A percentile compares a stretch with the other conserved stretches of the same genome.
Evolutionary conservation across 1,140 invertebrate species (phyloP).

Genomic region (Drosophila virilis): DNA sequence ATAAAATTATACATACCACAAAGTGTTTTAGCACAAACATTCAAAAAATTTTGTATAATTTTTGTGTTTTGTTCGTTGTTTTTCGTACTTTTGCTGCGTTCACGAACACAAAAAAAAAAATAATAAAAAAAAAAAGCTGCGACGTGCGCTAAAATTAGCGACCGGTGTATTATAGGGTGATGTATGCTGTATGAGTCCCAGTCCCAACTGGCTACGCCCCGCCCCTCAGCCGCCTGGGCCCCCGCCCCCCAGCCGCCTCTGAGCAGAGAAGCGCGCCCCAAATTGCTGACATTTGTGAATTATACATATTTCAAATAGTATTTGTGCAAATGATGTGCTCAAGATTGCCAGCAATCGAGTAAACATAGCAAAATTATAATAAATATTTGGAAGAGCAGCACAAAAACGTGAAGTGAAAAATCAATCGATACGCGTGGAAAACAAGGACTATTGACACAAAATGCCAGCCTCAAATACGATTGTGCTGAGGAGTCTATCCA

Average conservation of each 20-base stretch:
- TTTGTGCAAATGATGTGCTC: conserved; percentile 21
- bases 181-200: conserved; percentile 51
- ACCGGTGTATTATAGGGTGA: conserved; percentile 77
- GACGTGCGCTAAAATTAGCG: conserved; percentile 74
- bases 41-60: conserved; percentile 61
- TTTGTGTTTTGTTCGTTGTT: conserved; percentile 44
- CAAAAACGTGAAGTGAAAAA: conserved; percentile 31
- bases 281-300: conserved; percentile 40
- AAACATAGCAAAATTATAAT: conserved; percentile 7
- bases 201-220: conserved; percentile 27
- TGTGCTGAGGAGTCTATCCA: conserved; percentile 94
- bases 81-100: conserved; percentile 45
- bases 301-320: conserved; percentile 49
- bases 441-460: conserved; percentile 30
- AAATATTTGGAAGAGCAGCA: conserved; percentile 6
- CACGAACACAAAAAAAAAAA: conserved; percentile 47
- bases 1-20: conserved; percentile 70
- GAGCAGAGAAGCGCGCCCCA: conserved; percentile 19
- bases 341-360: conserved; percentile 21
- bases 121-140: conserved; percentile 46
- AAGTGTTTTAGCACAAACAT: conserved; percentile 73
- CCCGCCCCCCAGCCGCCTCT: neutral
- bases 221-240: conserved; percentile 10
- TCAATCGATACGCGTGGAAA: conserved; percentile 1
- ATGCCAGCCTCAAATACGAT: conserved; percentile 86